Conservation (phyloP, 2,888 invertebrate genomes). For the Desoria tigrina region DNA sequence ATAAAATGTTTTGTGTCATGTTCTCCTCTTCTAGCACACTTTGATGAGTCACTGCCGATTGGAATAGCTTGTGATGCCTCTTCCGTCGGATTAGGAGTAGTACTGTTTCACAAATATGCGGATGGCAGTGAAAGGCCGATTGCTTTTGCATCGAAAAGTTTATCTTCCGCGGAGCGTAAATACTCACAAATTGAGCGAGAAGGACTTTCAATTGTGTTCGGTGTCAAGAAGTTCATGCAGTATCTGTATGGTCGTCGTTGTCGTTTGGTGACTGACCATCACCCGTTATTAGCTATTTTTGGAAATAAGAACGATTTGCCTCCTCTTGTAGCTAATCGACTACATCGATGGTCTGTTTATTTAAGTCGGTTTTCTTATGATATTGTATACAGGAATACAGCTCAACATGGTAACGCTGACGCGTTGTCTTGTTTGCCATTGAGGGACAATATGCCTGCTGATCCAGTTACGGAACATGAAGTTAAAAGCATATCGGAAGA, state of each 20-base stretch:
- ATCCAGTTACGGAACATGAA: constrained; percentile 31
- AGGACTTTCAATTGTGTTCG: no score
- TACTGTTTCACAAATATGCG: constrained; percentile 45
- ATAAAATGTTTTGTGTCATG: constrained; percentile 47
- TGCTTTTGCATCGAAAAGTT: constrained; percentile 56
- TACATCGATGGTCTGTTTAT: no score
- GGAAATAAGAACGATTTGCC: constrained; percentile 52
- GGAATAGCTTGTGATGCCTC: no score
- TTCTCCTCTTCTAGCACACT: no score
- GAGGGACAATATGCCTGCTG: no score
- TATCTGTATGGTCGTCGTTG: constrained; percentile 57
- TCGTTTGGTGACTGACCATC: constrained; percentile 55
- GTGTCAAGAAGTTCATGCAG: no score
- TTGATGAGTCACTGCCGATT: constrained; percentile 53
- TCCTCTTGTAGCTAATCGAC: no score
- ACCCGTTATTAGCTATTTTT: constrained; percentile 56
- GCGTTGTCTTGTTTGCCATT: no score
- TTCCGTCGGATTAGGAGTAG: constrained; percentile 54
- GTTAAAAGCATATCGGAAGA: constrained; percentile 2
- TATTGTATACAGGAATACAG: constrained; percentile 54
- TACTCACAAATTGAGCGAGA: constrained; percentile 56
- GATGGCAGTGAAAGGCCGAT: constrained; percentile 52
- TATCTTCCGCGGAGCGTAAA: no score
- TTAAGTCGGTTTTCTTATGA: constrained; percentile 54
- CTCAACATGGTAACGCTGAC: no score